Evolutionary conservation across 1,140 invertebrate genomes (phyloP).

Genomic region (Lordiphosa mommai): DNA sequence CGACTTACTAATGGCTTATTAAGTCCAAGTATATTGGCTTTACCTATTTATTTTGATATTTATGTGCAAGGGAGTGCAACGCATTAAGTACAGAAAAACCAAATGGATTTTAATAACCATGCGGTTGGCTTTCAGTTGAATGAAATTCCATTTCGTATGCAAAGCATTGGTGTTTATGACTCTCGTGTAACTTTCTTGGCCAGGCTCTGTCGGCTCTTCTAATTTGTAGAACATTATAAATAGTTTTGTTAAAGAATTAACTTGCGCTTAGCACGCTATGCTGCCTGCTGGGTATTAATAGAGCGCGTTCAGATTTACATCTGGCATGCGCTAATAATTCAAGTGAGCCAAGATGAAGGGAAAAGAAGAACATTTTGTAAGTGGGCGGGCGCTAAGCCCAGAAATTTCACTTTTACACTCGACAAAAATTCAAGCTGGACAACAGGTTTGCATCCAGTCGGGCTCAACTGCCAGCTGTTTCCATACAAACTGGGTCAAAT

Average conservation of each 20-base stretch:
- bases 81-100: slow-evolving; percentile 37
- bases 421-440: slow-evolving; percentile 20
- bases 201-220: not conserved
- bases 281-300: slow-evolving; percentile 33
- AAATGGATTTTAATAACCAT: not conserved
- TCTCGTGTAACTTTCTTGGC: slow-evolving; percentile 11
- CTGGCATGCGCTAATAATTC: slow-evolving; percentile 73
- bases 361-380: not conserved
- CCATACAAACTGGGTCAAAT: slow-evolving; percentile 54
- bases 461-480: slow-evolving; percentile 37
- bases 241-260: slow-evolving; percentile 23
- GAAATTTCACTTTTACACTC: slow-evolving; percentile 67
- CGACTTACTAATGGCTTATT: slow-evolving; percentile 74
- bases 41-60: slow-evolving; percentile 40
- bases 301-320: slow-evolving; percentile 60
- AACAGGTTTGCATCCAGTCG: slow-evolving; percentile 44
- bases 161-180: not conserved
- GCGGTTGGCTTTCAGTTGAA: not conserved
- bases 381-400: not conserved
- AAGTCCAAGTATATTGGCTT: slow-evolving; percentile 71
- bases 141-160: not conserved
- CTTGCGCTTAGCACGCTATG: slow-evolving; percentile 27
- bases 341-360: slow-evolving; percentile 28
- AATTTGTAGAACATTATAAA: slow-evolving; percentile 21
- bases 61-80: slow-evolving; percentile 58